Conservation (phyloP, 2,797 vertebrate species). For the Pygocentrus nattereri region DNA sequence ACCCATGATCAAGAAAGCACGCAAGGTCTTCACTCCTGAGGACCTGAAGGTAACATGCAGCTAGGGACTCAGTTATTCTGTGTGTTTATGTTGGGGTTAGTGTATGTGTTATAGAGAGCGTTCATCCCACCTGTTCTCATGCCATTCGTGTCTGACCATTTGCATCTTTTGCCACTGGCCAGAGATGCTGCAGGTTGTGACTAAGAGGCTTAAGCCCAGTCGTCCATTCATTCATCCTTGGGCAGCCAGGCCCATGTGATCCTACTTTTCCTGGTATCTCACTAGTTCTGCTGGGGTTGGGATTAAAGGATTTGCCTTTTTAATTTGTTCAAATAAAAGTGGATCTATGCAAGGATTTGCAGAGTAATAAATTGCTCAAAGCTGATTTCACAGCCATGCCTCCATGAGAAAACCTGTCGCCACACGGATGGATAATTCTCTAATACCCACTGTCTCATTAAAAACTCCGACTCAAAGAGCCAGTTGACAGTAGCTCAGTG, state of each 20-base stretch:
- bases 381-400: conserved; percentile 60
- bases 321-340: conserved; percentile 78
- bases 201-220: conserved; percentile 74
- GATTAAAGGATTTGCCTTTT: conserved; percentile 78
- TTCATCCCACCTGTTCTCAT: neutral
- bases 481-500: conserved; percentile 3
- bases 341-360: conserved; percentile 66
- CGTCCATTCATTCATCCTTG: conserved; percentile 68
- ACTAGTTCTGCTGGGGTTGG: conserved; percentile 64
- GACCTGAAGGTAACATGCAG: conserved; percentile 90
- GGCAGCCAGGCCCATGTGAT: conserved; percentile 65
- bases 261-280: conserved; percentile 64
- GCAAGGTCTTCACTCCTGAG: conserved; percentile 89
- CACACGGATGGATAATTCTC: conserved; percentile 9
- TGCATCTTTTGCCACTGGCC: conserved; percentile 61
- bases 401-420: conserved; percentile 33
- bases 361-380: conserved; percentile 75
- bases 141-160: conserved; percentile 31
- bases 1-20: conserved; percentile 92
- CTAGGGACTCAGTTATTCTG: conserved; percentile 68
- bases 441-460: conserved; percentile 26
- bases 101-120: neutral
- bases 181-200: conserved; percentile 56
- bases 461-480: conserved; percentile 29
- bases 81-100: neutral